A percentile compares a stretch with the other conserved stretches of the same genome.
Conservation (phyloP, 1,140 invertebrate species). For the Colletes latitarsis region DNA sequence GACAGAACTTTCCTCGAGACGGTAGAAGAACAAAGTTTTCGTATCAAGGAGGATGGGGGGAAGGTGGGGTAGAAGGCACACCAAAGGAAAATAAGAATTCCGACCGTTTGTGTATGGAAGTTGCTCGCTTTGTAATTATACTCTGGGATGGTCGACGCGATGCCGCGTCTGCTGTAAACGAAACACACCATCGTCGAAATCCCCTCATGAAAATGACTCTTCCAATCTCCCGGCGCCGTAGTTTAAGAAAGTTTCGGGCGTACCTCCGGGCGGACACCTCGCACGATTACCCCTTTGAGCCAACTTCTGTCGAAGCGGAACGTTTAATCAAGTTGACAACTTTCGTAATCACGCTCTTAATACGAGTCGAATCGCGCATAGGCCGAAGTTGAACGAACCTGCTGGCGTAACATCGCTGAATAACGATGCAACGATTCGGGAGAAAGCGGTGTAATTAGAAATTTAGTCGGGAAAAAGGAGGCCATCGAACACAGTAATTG, state of each 20-base stretch:
- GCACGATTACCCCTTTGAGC: conserved; percentile 67
- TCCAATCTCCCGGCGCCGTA: conserved; percentile 48
- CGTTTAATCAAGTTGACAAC: conserved; percentile 69
- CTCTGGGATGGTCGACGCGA: not conserved
- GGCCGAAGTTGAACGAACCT: conserved; percentile 45
- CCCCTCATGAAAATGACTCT: conserved; percentile 49
- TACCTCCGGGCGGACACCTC: conserved; percentile 63
- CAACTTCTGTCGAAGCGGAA: conserved; percentile 63
- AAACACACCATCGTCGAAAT: conserved; percentile 41
- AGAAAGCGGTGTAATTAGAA: conserved; percentile 46
- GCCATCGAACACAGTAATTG: not conserved
- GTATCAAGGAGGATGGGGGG: no score
- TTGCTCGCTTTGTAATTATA: conserved; percentile 44
- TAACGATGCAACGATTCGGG: conserved; percentile 45
- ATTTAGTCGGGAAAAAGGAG: not conserved
- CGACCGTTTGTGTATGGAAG: not conserved
- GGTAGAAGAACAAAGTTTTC: not conserved
- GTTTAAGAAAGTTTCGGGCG: conserved; percentile 62
- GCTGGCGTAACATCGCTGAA: conserved; percentile 35
- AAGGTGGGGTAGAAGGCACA: no score
- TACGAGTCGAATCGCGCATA: conserved; percentile 47
- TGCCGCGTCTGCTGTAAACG: conserved; percentile 3
- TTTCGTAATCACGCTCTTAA: conserved; percentile 67
- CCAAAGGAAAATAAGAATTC: not conserved
- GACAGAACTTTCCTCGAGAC: not conserved